A percentile compares a stretch with the other conserved stretches of the same genome.
These are phyloP conservation scores for Callocephalon fimbriatum DNA, from an alignment of 2,113 vertebrate species.

Conservation along the genomic window DNA sequence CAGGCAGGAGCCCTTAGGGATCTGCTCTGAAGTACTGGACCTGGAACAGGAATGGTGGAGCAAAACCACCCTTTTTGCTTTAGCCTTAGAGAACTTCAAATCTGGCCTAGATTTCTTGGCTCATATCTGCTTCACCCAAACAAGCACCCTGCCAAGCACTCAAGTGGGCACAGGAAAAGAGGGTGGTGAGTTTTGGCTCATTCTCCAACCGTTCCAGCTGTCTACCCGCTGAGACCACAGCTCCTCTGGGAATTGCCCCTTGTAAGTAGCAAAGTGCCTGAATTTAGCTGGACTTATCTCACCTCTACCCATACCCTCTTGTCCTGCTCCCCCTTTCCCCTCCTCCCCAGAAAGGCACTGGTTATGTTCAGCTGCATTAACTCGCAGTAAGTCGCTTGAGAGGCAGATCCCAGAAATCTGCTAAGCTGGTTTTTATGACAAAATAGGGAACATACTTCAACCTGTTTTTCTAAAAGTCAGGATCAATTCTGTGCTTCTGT, in stretches of 20 bases:
- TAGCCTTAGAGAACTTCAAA: background rate
- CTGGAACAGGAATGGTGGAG: background rate
- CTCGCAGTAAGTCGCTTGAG: background rate
- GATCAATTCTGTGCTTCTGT: background rate
- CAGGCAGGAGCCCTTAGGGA: background rate
- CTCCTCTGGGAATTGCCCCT: background rate
- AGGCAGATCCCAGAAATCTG: background rate
- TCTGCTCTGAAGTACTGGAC: background rate
- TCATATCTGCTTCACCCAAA: no score
- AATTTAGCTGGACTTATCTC: background rate
- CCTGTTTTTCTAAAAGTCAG: background rate
- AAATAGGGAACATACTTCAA: background rate
- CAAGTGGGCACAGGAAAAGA: background rate
- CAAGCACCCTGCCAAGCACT: background rate
- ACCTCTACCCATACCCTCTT: background rate
- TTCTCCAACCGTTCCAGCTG: background rate
- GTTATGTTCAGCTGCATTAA: background rate
- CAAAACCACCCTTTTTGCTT: background rate
- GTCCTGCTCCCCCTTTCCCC: background rate
- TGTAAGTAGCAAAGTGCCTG: background rate
- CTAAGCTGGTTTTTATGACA: background rate
- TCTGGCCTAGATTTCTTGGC: background rate
- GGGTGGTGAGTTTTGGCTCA: rapidly evolving
- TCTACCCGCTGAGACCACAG: background rate
- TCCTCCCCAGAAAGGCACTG: background rate